phyloP scores from a whole-genome alignment of 2,888 invertebrate species.

The Eretmocerus hayati region DNA sequence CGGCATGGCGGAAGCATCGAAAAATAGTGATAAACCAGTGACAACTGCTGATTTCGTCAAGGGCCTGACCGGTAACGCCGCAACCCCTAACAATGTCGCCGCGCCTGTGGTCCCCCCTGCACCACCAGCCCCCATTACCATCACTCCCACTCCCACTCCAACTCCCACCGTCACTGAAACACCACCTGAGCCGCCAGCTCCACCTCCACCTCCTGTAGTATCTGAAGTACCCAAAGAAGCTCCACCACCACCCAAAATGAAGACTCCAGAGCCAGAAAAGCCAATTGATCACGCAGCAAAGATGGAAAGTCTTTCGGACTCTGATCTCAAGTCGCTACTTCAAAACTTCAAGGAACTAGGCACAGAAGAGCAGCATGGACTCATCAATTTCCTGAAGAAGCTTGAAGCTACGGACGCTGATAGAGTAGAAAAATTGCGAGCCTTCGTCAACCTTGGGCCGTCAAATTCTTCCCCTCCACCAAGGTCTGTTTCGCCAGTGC shows the following conservation, averaged over 20 bases:
- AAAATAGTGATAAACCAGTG: conserved; percentile 49
- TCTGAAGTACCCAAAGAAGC: neutral
- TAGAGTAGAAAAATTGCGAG: conserved; percentile 69
- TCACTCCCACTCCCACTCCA: neutral
- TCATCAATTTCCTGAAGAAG: conserved; percentile 75
- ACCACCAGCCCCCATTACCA: conserved; percentile 8
- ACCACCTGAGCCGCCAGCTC: neutral
- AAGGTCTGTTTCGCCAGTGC: conserved; percentile 10
- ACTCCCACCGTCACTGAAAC: neutral
- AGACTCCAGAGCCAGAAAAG: conserved; percentile 15
- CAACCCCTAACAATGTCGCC: conserved; percentile 8
- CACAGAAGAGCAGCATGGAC: conserved; percentile 73
- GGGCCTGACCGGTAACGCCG: conserved; percentile 30
- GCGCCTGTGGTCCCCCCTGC: conserved; percentile 6
- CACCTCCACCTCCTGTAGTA: no score
- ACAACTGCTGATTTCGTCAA: conserved; percentile 51
- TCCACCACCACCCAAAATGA: conserved; percentile 9
- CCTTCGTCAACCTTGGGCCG: conserved; percentile 62
- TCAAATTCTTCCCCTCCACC: conserved; percentile 16
- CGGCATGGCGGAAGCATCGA: conserved; percentile 59
- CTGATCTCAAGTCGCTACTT: conserved; percentile 69
- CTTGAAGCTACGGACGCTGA: conserved; percentile 68
- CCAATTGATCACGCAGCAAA: conserved; percentile 45
- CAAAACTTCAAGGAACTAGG: conserved; percentile 77
- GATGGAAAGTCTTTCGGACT: conserved; percentile 72